These are phyloP conservation scores for Trachemys scripta DNA, from an alignment of 2,113 vertebrate species.

Conservation along the genomic window DNA sequence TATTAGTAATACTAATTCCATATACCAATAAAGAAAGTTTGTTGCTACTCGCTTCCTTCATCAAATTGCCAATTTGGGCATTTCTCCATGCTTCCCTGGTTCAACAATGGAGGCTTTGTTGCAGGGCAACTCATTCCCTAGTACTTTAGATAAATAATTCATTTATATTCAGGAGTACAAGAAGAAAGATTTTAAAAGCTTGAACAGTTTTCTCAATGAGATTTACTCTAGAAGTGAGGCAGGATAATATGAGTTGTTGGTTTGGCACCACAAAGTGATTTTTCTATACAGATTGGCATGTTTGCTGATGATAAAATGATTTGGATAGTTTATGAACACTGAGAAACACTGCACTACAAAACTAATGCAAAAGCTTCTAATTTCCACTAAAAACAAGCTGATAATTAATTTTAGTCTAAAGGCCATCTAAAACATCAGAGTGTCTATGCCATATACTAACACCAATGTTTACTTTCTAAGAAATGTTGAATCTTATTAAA, in stretches of 20 bases:
- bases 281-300: neutral
- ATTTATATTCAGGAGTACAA: conserved; percentile 28
- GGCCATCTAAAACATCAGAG: neutral
- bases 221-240: neutral
- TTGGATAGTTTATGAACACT: neutral
- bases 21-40: neutral
- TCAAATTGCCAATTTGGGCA: neutral
- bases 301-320: neutral
- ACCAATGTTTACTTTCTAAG: neutral
- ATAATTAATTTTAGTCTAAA: neutral
- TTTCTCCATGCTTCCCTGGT: neutral
- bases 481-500: neutral
- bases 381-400: neutral
- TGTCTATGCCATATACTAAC: neutral
- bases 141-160: conserved; percentile 22
- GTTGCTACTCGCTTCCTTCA: neutral
- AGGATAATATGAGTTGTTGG: neutral
- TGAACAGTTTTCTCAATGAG: conserved; percentile 1
- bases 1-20: neutral
- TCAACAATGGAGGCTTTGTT: conserved; percentile 21
- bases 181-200: neutral
- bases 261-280: neutral
- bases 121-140: neutral
- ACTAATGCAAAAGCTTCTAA: neutral
- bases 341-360: neutral